These are phyloP conservation scores for Pristionchus maxplancki DNA, from an alignment of 2,888 invertebrate species.

Conservation along the genomic window DNA sequence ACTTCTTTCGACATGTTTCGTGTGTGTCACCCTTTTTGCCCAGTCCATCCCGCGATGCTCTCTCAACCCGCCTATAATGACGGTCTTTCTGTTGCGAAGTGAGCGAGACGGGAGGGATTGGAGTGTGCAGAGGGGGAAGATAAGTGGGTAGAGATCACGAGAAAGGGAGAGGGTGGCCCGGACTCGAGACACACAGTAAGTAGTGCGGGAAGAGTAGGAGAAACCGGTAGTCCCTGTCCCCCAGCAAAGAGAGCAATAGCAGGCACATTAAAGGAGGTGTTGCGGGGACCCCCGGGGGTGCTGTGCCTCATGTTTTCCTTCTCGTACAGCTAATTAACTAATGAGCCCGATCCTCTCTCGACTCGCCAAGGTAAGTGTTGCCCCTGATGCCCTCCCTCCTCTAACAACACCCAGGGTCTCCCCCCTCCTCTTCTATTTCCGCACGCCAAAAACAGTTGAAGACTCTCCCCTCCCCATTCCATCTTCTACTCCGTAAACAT, in stretches of 20 bases:
- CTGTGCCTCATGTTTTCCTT: neutral
- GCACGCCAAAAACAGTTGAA: slow-evolving; percentile 43
- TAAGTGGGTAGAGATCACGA: neutral
- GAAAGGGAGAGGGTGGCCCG: neutral
- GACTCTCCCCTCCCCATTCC: neutral
- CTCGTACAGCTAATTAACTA: neutral
- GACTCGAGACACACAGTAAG: slow-evolving; percentile 34
- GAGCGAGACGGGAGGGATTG: neutral
- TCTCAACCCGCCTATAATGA: slow-evolving; percentile 17
- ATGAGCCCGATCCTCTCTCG: neutral
- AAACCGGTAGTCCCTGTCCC: slow-evolving; percentile 35
- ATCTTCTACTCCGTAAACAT: slow-evolving; percentile 36
- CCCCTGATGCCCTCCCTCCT: neutral
- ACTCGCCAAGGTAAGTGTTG: neutral
- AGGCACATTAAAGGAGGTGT: slow-evolving; percentile 17
- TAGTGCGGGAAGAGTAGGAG: slow-evolving; percentile 35
- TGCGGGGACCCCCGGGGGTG: neutral
- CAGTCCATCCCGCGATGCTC: neutral
- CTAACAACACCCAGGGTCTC: neutral
- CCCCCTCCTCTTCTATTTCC: slow-evolving; percentile 1
- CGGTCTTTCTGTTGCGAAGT: slow-evolving; percentile 29
- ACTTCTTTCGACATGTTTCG: neutral
- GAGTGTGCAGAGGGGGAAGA: neutral
- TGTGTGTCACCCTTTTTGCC: slow-evolving; percentile 12
- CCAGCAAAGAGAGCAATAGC: slow-evolving; percentile 7